Evolutionary conservation across 2,113 vertebrate genomes (phyloP).

Genomic region (Cygnus atratus): DNA sequence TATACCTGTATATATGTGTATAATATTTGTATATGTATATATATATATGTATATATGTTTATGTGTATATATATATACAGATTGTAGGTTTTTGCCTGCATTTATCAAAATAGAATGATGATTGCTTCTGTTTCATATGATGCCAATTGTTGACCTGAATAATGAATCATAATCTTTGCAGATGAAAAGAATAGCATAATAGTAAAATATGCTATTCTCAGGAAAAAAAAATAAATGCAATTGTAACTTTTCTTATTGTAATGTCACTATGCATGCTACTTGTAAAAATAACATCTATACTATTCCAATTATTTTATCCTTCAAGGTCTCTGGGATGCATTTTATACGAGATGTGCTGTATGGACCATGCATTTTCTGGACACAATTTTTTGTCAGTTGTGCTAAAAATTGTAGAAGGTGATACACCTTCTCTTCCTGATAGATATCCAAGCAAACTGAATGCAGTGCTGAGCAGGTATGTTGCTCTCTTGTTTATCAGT

Average conservation of each 20-base stretch:
- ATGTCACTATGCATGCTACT: not conserved
- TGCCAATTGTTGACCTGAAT: not conserved
- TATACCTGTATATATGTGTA: too few relatives aligned
- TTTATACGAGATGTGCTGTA: slow-evolving; percentile 87
- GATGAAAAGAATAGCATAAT: not conserved
- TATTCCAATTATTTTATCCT: slow-evolving; percentile 6
- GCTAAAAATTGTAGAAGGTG: slow-evolving; percentile 84
- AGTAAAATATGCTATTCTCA: not conserved
- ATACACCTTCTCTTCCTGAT: slow-evolving; percentile 80
- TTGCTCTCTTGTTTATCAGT: not conserved
- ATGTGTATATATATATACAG: not conserved
- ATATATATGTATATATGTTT: not conserved
- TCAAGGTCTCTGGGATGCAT: slow-evolving; percentile 88
- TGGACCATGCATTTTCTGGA: slow-evolving; percentile 84
- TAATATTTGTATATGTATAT: not conserved
- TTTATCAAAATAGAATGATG: not conserved
- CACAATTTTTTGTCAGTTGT: slow-evolving; percentile 84
- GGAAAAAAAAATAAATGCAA: not conserved
- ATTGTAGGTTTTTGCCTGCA: not conserved
- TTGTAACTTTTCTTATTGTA: not conserved
- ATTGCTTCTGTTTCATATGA: not conserved
- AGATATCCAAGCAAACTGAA: slow-evolving; percentile 78
- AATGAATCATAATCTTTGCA: not conserved
- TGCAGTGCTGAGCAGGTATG: slow-evolving; percentile 79
- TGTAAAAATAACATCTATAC: not conserved